Percentiles rank a stretch among this genome's conserved stretches.
These are phyloP conservation scores for Coilia nasus DNA, from an alignment of 2,797 vertebrate genomes.

Conservation along the genomic window DNA sequence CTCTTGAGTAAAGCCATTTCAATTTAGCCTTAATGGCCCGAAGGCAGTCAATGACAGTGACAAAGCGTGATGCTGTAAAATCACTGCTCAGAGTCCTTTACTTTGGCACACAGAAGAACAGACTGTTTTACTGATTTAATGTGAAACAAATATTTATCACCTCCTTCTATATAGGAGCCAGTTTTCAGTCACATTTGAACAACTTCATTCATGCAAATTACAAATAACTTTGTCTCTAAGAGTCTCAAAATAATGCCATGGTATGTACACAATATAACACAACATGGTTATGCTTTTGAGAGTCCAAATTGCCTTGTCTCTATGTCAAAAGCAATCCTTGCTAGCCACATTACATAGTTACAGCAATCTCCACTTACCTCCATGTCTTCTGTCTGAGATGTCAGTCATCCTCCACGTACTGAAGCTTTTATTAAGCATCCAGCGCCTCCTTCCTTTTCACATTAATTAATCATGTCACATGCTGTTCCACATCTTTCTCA, in stretches of 20 bases:
- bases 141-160: too few relatives aligned
- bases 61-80: background rate
- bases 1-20: background rate
- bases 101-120: too few relatives aligned
- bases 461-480: slow-evolving; percentile 6
- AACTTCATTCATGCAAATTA: background rate
- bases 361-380: background rate
- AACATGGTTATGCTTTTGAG: background rate
- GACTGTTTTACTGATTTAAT: too few relatives aligned
- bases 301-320: background rate
- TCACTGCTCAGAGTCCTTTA: background rate
- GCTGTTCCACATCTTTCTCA: background rate
- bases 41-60: background rate
- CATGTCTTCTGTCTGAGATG: background rate
- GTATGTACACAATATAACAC: background rate
- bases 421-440: background rate
- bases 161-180: background rate
- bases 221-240: background rate
- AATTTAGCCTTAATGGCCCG: background rate
- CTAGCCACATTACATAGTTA: background rate
- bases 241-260: background rate
- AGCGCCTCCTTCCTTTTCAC: background rate
- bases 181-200: background rate
- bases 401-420: background rate
- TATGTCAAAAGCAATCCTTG: background rate